Evolutionary conservation across 2,888 invertebrate species (phyloP), one percentile per base, ranked within the genome.

Genomic region (Eilema griseolum): DNA sequence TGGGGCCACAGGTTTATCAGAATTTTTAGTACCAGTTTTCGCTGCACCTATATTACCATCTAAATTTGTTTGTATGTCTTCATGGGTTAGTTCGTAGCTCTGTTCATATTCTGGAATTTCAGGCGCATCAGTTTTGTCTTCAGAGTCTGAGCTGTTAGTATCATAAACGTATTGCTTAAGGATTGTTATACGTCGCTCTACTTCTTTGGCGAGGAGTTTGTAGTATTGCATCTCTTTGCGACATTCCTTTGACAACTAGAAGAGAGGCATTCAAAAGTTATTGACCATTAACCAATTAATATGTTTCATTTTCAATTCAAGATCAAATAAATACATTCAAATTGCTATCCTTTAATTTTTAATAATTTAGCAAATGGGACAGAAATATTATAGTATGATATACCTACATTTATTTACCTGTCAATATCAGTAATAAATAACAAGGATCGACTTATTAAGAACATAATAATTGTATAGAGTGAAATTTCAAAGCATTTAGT

Each of bases 201-300:
- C 93, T 84, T 96, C 96, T 72, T 96, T 91, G 0, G 98, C 97
- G 72, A 97, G 90, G 63, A 96, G 92, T 86, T 96, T 97, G 87
- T 97, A 97, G 78, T 96, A 95, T 81, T 95, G 95, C 96, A 97
- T 96, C 91, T 97, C 97, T 83, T 95, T 93, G 33, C 96, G 93
- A 76, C 96, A 95, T 88, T 96, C 95, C 77, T 96, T 95, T 16
- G 97, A 97, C 87, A 97, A 95, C 97, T 66, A 41, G 24, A 41
- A 66, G 33, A 56, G 20, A 66, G 37, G 57, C 16, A 24, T 61
- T 37, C 12, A 41, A 24, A 41, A 37, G 20, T 37, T 14, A 14
- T 14, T 37, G 12, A 37, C 3, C 11, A 37, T 37, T 11, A 37
- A 37, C 14, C 41, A 14, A 4, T 41, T n/a, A 46, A 16, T 33